Conservation (phyloP, 2,113 vertebrate species). For the Catharus minimus region DNA sequence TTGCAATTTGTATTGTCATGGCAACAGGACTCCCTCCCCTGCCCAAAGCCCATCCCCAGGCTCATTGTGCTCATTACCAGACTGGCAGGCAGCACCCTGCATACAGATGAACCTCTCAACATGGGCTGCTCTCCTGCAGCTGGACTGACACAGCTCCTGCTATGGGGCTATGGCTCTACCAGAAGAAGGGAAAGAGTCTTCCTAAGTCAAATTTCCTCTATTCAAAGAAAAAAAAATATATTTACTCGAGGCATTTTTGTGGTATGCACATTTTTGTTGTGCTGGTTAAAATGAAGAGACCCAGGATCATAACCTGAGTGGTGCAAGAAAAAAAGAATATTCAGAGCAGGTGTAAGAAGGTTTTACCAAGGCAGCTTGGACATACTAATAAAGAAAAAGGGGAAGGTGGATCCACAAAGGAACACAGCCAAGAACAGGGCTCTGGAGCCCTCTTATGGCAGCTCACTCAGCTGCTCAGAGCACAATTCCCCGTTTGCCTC, state of each 20-base stretch:
- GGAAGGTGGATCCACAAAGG: background rate
- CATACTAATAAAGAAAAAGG: background rate
- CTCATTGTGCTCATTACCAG: constrained; percentile 3
- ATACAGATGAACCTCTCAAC: constrained; percentile 1
- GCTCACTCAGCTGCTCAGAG: background rate
- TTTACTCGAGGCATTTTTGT: background rate
- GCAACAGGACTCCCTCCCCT: constrained; percentile 20
- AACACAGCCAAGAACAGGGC: background rate
- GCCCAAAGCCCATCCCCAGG: background rate
- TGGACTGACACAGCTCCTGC: background rate
- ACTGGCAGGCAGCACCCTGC: background rate
- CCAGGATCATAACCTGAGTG: background rate
- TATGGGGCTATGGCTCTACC: rapidly evolving
- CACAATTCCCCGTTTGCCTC: rapidly evolving
- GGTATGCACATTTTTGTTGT: rapidly evolving
- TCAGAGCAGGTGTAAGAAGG: background rate
- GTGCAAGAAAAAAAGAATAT: background rate
- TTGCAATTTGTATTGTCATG: constrained; percentile 3
- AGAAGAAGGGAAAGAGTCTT: background rate
- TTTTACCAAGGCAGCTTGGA: background rate
- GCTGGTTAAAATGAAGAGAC: background rate
- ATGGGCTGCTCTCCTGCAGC: background rate
- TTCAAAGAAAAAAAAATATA: background rate
- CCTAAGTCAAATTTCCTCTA: background rate
- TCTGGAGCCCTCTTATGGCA: constrained; percentile 71